Conservation (phyloP, 2,888 invertebrate genomes). For the Tetramorium bicarinatum region DNA sequence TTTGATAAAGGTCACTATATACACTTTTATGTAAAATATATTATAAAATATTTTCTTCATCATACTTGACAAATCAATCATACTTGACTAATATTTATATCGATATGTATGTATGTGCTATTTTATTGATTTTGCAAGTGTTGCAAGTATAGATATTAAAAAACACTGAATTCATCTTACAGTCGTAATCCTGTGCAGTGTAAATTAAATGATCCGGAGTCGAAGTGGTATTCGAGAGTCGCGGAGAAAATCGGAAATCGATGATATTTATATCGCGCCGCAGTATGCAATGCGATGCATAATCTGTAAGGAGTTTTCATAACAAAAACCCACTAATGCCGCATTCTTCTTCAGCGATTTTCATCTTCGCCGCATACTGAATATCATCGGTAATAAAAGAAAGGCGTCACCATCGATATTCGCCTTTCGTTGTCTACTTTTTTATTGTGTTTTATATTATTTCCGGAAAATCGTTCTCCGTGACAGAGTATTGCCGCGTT, state of each 20-base stretch:
- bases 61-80: not conserved
- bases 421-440: not conserved
- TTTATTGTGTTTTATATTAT: not conserved
- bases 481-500: not conserved
- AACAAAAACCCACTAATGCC: constrained; percentile 24
- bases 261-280: constrained; percentile 28
- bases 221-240: not conserved
- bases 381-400: not conserved
- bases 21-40: not conserved
- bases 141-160: not conserved
- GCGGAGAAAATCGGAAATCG: constrained; percentile 45
- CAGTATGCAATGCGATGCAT: constrained; percentile 1
- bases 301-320: constrained; percentile 33
- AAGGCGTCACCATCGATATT: not conserved
- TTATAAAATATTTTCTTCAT: not conserved
- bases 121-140: not conserved
- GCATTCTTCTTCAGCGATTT: constrained; percentile 4
- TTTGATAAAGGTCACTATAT: not conserved
- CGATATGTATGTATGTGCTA: not conserved
- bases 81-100: not conserved
- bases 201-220: constrained; percentile 16
- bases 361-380: not conserved
- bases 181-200: constrained; percentile 2
- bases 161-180: constrained; percentile 5
- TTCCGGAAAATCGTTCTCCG: not conserved